Percentiles rank a stretch among this genome's conserved stretches.
Conservation (phyloP, 2,888 invertebrate species). For the Camponotus fellah region DNA sequence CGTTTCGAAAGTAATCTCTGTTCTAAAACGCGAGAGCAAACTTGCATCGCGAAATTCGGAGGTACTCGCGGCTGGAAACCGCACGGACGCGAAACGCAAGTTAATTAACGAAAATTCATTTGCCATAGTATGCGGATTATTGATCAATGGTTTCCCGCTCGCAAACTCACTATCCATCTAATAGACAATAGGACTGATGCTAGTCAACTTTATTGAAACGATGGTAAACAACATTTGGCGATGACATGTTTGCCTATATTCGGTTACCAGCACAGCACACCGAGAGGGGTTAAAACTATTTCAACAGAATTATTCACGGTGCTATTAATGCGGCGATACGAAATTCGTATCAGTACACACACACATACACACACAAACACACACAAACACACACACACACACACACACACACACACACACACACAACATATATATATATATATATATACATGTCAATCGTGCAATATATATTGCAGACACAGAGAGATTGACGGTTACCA, state of each 20-base stretch:
- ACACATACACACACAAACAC: no score
- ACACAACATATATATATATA: no score
- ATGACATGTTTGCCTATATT: conserved; percentile 42
- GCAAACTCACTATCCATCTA: conserved; percentile 11
- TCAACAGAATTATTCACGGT: conserved; percentile 38
- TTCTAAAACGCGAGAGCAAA: not conserved
- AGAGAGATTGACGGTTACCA: not conserved
- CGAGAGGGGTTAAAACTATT: conserved; percentile 46
- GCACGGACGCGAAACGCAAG: not conserved
- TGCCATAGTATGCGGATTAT: conserved; percentile 10
- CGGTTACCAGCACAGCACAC: not conserved
- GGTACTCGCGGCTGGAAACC: conserved; percentile 5
- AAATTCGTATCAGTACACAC: conserved; percentile 30
- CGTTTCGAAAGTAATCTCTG: not conserved
- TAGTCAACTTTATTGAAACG: conserved; percentile 42
- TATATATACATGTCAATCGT: not conserved
- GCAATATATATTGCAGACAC: not conserved
- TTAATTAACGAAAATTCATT: conserved; percentile 46
- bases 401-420: no score
- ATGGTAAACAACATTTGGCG: conserved; percentile 38
- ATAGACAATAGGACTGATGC: conserved; percentile 30
- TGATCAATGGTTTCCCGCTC: conserved; percentile 5
- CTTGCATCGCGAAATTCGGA: not conserved
- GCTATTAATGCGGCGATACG: conserved; percentile 5
- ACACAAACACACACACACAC: no score